Evolutionary conservation across 2,888 invertebrate species (phyloP), one percentile per base, ranked within the genome.

Genomic region (Agrenia bidenticulata): DNA sequence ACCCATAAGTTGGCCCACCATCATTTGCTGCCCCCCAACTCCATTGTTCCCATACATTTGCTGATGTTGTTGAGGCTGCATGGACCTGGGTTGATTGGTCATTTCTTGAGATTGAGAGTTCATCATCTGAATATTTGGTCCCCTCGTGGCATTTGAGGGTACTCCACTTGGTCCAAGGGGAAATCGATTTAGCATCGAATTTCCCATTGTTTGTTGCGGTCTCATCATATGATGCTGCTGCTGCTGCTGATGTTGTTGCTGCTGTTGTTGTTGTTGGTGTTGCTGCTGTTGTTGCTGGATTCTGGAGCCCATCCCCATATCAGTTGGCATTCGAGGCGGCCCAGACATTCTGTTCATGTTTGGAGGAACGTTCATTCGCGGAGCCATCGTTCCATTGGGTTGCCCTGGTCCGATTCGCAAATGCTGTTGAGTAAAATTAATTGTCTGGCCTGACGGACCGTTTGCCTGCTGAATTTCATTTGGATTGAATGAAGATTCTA

Each of bases 381-480:
- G 65, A 49, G 69, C 41, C 24, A 41, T 41, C 5, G 55, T 39
- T 15, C 49, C 56, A 37, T 55, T 56, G 4, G 54, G 60, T 39
- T 17, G 49, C 7, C 24, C 24, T 1, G 64, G 69, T 0, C 63
- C 67, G 63, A 74, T 67, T 54, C 73, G 61, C n/a, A 76, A 66
- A 63, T 76, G 76, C 32, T 75, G 76, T 50, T 76, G 74, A 19
- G 76, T 76, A 51, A 76, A 76, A 57, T 76, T 76, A 51, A 76
- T 76, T 13, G 75, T 76, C 55, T 76, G 76, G 11, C 69, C 76
- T 21, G 73, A 61, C 5, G 63, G 57, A n/a, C 54, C 54, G 23
- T 54, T 54, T 49, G 67, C 32, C 50, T 64, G 68, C 39, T 72
- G 69, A 19, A 68, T 75, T 73, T 77, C 74, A 2, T 15, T 50